phyloP scores from a whole-genome alignment of 2,797 vertebrate genomes.

The Myotis findleyi region DNA sequence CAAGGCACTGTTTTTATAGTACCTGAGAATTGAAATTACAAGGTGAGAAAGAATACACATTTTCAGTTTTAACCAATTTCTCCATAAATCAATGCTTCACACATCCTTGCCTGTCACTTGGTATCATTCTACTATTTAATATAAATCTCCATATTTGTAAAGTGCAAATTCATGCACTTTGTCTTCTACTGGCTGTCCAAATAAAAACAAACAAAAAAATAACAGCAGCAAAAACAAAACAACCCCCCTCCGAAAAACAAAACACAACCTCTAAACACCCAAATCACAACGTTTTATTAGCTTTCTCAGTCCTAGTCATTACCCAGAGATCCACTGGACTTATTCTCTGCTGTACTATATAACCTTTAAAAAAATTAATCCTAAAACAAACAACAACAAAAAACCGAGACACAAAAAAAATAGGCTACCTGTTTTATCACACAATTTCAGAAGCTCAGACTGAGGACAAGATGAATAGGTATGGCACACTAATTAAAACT shows the following conservation, averaged over 20 bases:
- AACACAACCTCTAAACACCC: neutral
- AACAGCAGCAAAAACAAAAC: neutral
- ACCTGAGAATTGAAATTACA: slow-evolving; percentile 8
- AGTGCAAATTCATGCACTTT: neutral
- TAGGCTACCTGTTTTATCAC: neutral
- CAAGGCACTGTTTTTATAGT: neutral
- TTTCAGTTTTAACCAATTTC: slow-evolving; percentile 1
- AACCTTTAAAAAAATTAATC: slow-evolving; percentile 23
- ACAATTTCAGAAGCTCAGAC: neutral
- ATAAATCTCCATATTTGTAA: neutral
- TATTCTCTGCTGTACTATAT: neutral
- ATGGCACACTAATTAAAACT: neutral
- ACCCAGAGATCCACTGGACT: neutral
- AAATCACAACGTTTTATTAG: neutral
- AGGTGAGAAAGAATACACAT: neutral
- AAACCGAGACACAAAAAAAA: neutral
- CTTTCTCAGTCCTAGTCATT: neutral
- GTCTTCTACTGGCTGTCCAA: neutral
- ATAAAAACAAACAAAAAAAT: slow-evolving; percentile 23
- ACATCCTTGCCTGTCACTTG: neutral
- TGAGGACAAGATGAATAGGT: neutral
- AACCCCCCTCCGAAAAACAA: neutral
- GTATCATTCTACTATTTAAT: neutral
- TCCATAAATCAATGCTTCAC: neutral
- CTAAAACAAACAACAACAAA: neutral